These are phyloP conservation scores for Drosophila kepulauana DNA, from an alignment of 1,140 invertebrate genomes.

Conservation along the genomic window DNA sequence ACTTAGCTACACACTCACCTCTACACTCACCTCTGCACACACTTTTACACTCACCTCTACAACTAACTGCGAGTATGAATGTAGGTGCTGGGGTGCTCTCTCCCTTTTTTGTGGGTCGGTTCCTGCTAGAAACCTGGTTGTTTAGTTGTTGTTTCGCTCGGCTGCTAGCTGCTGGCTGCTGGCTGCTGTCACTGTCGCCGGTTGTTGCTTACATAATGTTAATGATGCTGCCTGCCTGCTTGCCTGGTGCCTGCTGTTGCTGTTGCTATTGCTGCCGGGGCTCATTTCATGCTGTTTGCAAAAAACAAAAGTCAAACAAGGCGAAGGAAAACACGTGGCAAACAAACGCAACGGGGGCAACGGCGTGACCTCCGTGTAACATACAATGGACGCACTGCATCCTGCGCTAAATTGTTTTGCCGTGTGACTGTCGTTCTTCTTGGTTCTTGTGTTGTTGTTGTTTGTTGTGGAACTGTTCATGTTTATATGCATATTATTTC, in stretches of 20 bases:
- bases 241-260: constrained; percentile 8
- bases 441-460: constrained; percentile 33
- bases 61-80: background rate
- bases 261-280: constrained; percentile 66
- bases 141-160: constrained; percentile 5
- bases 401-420: constrained; percentile 59
- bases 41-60: no score
- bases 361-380: constrained; percentile 21
- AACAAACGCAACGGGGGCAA: constrained; percentile 16
- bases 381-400: constrained; percentile 55
- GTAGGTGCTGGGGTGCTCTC: constrained; percentile 7
- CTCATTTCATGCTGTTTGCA: constrained; percentile 74
- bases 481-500: constrained; percentile 81
- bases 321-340: constrained; percentile 23
- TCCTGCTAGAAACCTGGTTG: constrained; percentile 5
- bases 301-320: constrained; percentile 72
- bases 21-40: no score
- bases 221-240: constrained; percentile 67
- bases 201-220: constrained; percentile 79
- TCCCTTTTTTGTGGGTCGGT: constrained; percentile 23
- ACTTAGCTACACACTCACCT: no score
- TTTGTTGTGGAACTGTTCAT: constrained; percentile 41
- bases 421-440: constrained; percentile 31
- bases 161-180: constrained; percentile 12
- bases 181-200: constrained; percentile 52